These are phyloP conservation scores for Isurus oxyrinchus DNA, from an alignment of 2,113 vertebrate species.

Conservation along the genomic window DNA sequence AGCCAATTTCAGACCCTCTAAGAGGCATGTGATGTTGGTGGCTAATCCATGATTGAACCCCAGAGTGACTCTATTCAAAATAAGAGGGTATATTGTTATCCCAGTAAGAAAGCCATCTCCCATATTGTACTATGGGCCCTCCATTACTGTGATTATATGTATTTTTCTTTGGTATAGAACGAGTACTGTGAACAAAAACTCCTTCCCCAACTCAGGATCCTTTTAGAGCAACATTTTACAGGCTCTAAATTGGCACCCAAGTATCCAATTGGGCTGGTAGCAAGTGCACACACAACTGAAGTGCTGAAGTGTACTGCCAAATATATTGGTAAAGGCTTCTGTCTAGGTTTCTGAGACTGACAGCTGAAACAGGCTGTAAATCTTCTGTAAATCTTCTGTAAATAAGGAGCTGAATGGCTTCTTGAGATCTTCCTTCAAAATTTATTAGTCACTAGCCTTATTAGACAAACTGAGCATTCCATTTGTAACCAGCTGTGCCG, in stretches of 20 bases:
- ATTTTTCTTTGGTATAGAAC: background rate
- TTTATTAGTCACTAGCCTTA: background rate
- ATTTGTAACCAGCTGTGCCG: background rate
- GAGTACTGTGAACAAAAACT: background rate
- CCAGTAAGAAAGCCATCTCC: background rate
- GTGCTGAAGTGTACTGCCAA: background rate
- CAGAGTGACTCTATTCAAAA: background rate
- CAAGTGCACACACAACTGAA: background rate
- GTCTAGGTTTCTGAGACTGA: background rate
- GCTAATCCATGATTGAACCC: background rate
- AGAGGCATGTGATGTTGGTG: background rate
- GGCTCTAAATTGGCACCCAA: background rate
- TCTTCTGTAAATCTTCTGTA: background rate
- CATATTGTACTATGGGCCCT: background rate
- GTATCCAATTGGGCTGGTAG: background rate
- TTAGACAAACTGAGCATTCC: background rate
- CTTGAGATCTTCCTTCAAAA: background rate
- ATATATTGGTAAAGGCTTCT: background rate
- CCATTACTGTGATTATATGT: background rate
- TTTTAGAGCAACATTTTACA: background rate
- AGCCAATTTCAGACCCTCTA: background rate
- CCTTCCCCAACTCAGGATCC: background rate
- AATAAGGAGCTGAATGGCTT: background rate
- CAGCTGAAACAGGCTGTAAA: background rate
- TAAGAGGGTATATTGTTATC: background rate